Conservation (phyloP, 2,888 invertebrate genomes). For the Coremacera marginata region DNA sequence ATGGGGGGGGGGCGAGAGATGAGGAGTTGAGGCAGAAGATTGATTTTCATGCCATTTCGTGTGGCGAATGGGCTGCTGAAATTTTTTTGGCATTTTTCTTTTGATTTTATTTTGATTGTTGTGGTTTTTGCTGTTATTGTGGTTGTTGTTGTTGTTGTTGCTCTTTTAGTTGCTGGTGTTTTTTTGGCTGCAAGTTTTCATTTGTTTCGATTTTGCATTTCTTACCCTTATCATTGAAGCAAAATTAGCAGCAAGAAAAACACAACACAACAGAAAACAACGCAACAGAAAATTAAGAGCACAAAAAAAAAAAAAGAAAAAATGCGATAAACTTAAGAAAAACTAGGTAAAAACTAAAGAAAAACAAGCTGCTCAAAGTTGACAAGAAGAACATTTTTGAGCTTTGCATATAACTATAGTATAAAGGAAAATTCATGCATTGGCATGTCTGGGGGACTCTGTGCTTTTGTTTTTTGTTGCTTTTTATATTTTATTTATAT, state of each 20-base stretch:
- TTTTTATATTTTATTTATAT: not conserved
- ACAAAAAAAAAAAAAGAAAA: not conserved
- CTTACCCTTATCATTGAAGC: constrained; percentile 42
- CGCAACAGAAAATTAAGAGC: not conserved
- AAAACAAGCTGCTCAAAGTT: not conserved
- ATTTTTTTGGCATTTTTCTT: constrained; percentile 31
- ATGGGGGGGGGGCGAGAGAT: not conserved
- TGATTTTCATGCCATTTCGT: not conserved
- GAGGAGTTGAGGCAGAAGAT: not conserved
- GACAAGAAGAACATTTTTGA: constrained; percentile 12
- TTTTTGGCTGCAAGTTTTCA: constrained; percentile 5
- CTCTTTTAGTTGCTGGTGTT: not conserved
- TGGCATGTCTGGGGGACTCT: constrained; percentile 48
- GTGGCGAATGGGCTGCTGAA: constrained; percentile 6
- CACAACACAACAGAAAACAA: not conserved
- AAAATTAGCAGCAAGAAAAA: constrained; percentile 18
- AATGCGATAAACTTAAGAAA: not conserved
- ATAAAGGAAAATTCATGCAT: constrained; percentile 40
- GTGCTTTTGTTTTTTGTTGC: constrained; percentile 29
- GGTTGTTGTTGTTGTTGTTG: not conserved
- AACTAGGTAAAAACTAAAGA: not conserved
- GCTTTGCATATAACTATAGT: constrained; percentile 6
- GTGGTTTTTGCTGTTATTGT: not conserved
- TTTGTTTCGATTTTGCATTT: constrained; percentile 28
- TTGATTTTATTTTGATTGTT: constrained; percentile 6